Conservation (phyloP, 53 echinoderm and acorn worm species). For the Astropecten irregularis region DNA sequence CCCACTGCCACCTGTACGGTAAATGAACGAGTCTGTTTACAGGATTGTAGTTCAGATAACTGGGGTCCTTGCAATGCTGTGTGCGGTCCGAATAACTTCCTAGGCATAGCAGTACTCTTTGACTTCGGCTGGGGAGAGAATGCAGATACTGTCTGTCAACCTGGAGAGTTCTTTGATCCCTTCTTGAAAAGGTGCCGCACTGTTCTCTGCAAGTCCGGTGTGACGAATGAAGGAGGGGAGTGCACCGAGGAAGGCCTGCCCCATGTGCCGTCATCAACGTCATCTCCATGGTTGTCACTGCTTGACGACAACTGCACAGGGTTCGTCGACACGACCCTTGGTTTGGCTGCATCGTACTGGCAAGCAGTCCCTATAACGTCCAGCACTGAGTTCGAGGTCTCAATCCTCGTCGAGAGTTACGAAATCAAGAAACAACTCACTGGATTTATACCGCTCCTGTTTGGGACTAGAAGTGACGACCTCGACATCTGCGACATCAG, state of each 20-base stretch:
- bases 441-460: background rate
- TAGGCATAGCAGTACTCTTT: constrained; percentile 11
- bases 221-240: background rate
- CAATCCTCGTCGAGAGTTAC: background rate
- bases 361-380: background rate
- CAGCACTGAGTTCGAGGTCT: background rate
- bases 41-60: background rate
- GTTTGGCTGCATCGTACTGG: background rate
- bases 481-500: background rate
- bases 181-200: constrained; percentile 23
- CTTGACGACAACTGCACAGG: background rate
- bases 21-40: too few species aligned
- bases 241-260: background rate
- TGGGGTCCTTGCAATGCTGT: background rate
- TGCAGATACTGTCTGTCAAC: background rate
- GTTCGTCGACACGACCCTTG: background rate
- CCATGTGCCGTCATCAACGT: background rate
- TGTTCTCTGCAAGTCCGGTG: background rate
- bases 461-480: background rate
- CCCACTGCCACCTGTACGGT: background rate
- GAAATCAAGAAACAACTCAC: background rate
- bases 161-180: constrained; percentile 43
- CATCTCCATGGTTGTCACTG: background rate
- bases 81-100: background rate
- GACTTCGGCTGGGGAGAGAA: constrained; percentile 31